Evolutionary conservation across 2,113 vertebrate genomes (phyloP), one percentile per base, ranked within the genome.

Genomic region (Notarius lentiginosus): DNA sequence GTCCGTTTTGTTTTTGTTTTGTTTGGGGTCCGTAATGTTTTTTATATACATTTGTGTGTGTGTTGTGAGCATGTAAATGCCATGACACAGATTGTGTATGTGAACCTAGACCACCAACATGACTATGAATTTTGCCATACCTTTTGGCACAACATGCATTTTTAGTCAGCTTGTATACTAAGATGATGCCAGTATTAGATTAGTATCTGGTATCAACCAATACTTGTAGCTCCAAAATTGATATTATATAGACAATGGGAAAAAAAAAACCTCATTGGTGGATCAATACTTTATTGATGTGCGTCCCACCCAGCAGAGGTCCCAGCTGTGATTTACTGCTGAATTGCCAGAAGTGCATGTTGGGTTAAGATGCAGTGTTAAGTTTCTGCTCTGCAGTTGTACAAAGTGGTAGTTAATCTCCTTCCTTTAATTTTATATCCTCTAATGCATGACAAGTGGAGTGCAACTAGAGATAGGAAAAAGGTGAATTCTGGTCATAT

Each of bases 261-360:
- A 41, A 41, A 41, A 30, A 41, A 41, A 47, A 61, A 41, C 30
- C 61, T 8, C 9, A 1, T 61, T 4, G 20, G 18, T 41, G 79
- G 56, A 61, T 61, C 79, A 81, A 60, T 81, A 81, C 17, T 61
- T 61, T 80, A 80, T 60, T 61, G 58, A 81, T 4, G 20, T 24
- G 0, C 0, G 5, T n/a, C 20, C 53, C 17, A 20, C 30, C 47
- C 30, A 47, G 79, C 79, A 61, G 20, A 61, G 41, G 30, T 81
- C 79, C 20, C 30, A 61, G 79, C 9, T 61, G 30, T 61, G 47
- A 61, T 61, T 22, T 81, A 11, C 56, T 41, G 10, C 30, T 20
- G 18, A 41, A 22, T 14, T 24, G 17, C 14, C 34, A 20, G 79
- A 7, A 47, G 20, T 41, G 5, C 11, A 60, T 61, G 56, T 20